Evolutionary conservation across 2,888 invertebrate genomes (phyloP), one percentile per base, ranked within the genome.

Genomic region (Folsomia candida): DNA sequence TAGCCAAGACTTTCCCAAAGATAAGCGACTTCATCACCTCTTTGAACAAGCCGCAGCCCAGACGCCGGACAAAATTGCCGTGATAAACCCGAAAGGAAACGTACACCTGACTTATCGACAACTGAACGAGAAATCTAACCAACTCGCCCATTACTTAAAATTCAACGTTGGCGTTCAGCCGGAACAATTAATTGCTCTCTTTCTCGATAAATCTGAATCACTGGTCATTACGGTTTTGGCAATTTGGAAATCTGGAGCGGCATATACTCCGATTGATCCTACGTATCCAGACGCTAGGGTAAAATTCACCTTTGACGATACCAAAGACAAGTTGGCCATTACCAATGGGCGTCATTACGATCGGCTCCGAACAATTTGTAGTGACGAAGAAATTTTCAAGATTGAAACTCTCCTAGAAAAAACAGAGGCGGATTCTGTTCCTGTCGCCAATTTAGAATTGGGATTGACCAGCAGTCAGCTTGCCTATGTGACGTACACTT

Each of bases 171-270:
- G 90, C 81, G 81, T 83, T 2, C 91, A 91, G 81, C 88, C 89
- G 0, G 90, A 91, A 81, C 89, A 84, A 79, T 88, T 92, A 14
- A 85, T 93, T 0, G 91, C 91, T 0, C 90, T 93, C 0, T 90
- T 90, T 81, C 89, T 93, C 89, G 87, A 88, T 76, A 92, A 93
- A 0, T 88, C 90, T 2, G 89, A 91, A 80, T 86, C 83, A 37
- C 82, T 90, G 71, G 86, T 93, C 6, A 85, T 4, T 65, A 72
- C 88, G 91, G 0, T 87, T 90, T 65, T 89, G 92, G 88, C 92
- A 93, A 83, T 86, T 90, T 0, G 93, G 93, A 0, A 93, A 84
- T 86, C 90, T 0, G 93, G 93, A 0, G 91, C 90, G n/a, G 91
- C 90, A 20, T 94, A 94, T 83, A 85, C 93, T 68, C 94, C 94